These are phyloP conservation scores for Ophthalmolycus amberensis DNA, from an alignment of 2,113 vertebrate species.

Conservation along the genomic window DNA sequence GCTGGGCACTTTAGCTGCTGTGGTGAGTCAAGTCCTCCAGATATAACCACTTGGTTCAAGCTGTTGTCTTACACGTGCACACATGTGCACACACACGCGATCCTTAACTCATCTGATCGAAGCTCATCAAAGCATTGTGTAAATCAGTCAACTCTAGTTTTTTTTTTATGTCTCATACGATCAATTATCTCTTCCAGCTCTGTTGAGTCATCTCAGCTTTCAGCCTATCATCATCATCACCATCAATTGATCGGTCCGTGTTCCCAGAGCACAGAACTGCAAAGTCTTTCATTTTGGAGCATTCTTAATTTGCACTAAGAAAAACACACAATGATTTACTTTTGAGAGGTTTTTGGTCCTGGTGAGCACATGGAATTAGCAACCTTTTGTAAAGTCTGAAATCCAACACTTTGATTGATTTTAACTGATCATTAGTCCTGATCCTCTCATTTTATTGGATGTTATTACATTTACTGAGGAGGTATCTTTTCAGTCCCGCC, in stretches of 20 bases:
- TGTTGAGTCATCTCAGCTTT: slow-evolving; percentile 21
- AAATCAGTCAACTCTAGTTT: background rate
- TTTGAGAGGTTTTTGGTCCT: too few relatives aligned
- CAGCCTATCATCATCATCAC: background rate
- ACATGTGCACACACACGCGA: background rate
- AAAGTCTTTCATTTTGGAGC: background rate
- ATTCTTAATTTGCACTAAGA: background rate
- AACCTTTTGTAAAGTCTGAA: background rate
- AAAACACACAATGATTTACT: background rate
- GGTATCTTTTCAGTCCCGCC: background rate
- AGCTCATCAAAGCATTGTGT: slow-evolving; percentile 9
- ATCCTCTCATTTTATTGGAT: background rate
- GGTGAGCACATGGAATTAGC: background rate
- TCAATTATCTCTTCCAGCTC: background rate
- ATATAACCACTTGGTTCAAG: slow-evolving; percentile 6
- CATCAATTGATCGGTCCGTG: background rate
- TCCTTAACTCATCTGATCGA: background rate
- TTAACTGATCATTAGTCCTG: background rate
- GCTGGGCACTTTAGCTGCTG: background rate
- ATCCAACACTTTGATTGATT: background rate
- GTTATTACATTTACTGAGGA: background rate
- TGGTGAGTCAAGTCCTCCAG: background rate
- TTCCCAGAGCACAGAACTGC: too few relatives aligned
- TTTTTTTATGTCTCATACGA: background rate
- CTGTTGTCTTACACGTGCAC: background rate